Evolutionary conservation across 2,797 vertebrate species (phyloP), one percentile per base, ranked within the genome.

Genomic region (Trematomus bernacchii): DNA sequence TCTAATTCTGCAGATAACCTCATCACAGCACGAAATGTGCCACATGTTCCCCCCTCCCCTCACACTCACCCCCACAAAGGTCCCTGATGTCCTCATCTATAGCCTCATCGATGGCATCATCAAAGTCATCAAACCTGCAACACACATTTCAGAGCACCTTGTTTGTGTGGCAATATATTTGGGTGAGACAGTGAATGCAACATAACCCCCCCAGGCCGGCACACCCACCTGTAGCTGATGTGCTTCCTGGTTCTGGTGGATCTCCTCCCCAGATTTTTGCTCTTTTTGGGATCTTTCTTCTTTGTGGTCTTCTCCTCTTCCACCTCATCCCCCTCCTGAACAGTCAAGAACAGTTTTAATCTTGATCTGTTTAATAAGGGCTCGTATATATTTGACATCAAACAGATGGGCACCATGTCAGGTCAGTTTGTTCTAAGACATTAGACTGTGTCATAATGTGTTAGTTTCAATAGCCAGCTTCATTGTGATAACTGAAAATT

Each of bases 31-130:
- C 30, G 23, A 46, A 47, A 15, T 14, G 33, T 19, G 10, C 18
- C 2, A 6, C 19, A 52, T 57, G 16, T 2, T 60, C 16, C 4
- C 37, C 53, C 15, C 57, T 7, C 37, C 44, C 48, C 15, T 15
- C 44, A 19, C 42, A 43, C 90, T 91, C 79, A 97, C 97, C 97
- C 76, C 92, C 95, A 67, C 97, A 96, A 47, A 95, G 92, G 73
- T 98, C 97, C 71, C 96, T 95, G 79, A 97, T 92, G 75, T 99
- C 98, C 70, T 99, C 97, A 91, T 99, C 97, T 76, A 99, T 99
- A 3, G 98, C 98, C 88, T 99, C 98, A 77, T 99, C 98, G 13
- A 99, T 99, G 66, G 98, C 98, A 76, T 99, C 98, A 54, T 99
- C 98, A 84, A 99, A 99, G 85, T 99, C 98, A 90, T 99, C 98